phyloP scores from a whole-genome alignment of 2,888 invertebrate genomes.

The Idaea biselata region DNA sequence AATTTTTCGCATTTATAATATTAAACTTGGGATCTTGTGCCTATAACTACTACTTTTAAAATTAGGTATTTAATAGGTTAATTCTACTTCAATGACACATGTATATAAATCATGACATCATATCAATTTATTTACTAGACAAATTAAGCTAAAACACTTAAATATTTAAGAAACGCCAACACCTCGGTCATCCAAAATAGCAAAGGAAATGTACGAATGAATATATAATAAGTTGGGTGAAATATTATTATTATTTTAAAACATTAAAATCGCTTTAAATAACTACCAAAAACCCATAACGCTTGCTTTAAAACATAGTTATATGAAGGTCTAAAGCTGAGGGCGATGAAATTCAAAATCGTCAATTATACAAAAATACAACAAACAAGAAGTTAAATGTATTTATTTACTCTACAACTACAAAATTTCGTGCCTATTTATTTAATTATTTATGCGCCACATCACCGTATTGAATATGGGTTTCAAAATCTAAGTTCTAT shows the following conservation, averaged over 20 bases:
- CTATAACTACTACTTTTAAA: slow-evolving; percentile 67
- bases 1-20: slow-evolving; percentile 45
- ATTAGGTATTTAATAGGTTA: slow-evolving; percentile 62
- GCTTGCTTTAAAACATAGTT: slow-evolving; percentile 20
- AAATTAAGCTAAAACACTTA: slow-evolving; percentile 17
- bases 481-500: too few species aligned
- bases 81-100: slow-evolving; percentile 40
- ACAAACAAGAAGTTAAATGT: too few species aligned
- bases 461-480: too few species aligned
- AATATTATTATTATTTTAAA: neutral
- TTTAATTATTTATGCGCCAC: too few species aligned
- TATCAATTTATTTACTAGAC: slow-evolving; percentile 21
- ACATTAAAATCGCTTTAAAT: neutral
- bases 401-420: too few species aligned
- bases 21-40: slow-evolving; percentile 73
- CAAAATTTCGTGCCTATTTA: too few species aligned
- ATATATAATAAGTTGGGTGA: neutral
- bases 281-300: slow-evolving; percentile 7
- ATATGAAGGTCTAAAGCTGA: neutral
- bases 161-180: neutral
- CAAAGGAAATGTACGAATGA: neutral
- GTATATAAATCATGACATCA: slow-evolving; percentile 43
- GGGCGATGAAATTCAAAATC: slow-evolving; percentile 2
- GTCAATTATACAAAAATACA: neutral
- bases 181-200: slow-evolving; percentile 1